phyloP scores from a whole-genome alignment of 2,113 vertebrate species.

The Guaruba guarouba region DNA sequence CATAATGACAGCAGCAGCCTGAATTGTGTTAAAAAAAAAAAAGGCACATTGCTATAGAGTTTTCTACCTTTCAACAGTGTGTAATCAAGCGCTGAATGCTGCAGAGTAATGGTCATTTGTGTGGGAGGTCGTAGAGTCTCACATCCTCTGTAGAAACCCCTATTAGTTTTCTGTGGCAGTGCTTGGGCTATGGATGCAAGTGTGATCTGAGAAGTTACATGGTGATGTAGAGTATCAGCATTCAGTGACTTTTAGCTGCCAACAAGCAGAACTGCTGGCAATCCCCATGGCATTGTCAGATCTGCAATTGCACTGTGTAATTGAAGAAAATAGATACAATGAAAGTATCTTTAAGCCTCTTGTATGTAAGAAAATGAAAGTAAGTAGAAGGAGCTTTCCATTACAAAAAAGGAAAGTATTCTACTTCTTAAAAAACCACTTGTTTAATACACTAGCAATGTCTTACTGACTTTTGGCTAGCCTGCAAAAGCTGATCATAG shows the following conservation, averaged over 20 bases:
- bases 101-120: not conserved
- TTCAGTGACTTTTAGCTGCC: not conserved
- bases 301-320: not conserved
- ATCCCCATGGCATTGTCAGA: not conserved
- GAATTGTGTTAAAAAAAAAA: not conserved
- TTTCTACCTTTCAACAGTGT: not conserved
- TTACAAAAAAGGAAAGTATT: not conserved
- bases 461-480: not conserved
- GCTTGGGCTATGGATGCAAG: not conserved
- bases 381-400: not conserved
- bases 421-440: not conserved
- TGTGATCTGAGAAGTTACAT: not conserved
- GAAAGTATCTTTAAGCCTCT: not conserved
- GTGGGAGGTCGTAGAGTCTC: accelerated
- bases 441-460: not conserved
- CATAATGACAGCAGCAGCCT: not conserved
- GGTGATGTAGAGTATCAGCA: not conserved
- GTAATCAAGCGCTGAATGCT: not conserved
- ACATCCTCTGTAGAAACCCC: not conserved
- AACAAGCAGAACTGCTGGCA: not conserved
- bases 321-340: not conserved
- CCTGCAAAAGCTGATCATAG: not conserved
- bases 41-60: not conserved
- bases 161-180: not conserved
- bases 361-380: not conserved